A percentile compares a stretch with the other conserved stretches of the same genome.
Evolutionary conservation across 2,797 vertebrate genomes (phyloP).

Genomic region (Ibycter americanus): DNA sequence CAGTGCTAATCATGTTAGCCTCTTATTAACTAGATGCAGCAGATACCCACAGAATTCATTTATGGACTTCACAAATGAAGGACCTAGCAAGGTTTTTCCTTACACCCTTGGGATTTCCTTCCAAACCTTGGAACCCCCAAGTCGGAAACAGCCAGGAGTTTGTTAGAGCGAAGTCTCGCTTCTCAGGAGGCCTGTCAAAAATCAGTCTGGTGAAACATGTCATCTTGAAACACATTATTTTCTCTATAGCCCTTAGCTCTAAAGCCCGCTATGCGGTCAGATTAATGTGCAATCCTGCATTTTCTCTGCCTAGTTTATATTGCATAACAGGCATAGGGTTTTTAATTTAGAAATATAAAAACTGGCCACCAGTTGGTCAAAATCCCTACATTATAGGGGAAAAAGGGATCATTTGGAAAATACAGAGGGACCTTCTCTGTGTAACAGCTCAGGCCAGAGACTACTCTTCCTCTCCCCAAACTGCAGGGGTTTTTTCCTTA

Average conservation of each 20-base stretch:
- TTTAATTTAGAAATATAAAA: background rate
- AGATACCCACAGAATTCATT: background rate
- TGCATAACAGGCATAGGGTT: too few species aligned
- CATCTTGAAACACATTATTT: background rate
- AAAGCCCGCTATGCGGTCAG: too few species aligned
- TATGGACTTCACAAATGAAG: background rate
- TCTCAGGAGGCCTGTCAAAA: background rate
- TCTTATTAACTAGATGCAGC: background rate
- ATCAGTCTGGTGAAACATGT: background rate
- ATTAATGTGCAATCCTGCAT: background rate
- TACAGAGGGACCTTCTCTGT: background rate
- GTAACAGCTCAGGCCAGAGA: background rate
- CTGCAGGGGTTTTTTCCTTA: background rate
- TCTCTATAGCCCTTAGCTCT: background rate
- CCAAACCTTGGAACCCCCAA: background rate
- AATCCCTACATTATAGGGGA: background rate
- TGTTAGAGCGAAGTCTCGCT: background rate
- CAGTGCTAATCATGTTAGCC: background rate
- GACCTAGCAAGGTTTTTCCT: background rate
- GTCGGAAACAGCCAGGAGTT: background rate
- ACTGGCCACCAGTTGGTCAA: background rate
- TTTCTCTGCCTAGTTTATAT: background rate
- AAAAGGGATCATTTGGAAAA: background rate
- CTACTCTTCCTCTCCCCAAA: background rate
- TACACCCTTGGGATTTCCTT: background rate